Conservation (phyloP, 2,888 invertebrate genomes). For the Kuschelorhynchus macadamiae region DNA sequence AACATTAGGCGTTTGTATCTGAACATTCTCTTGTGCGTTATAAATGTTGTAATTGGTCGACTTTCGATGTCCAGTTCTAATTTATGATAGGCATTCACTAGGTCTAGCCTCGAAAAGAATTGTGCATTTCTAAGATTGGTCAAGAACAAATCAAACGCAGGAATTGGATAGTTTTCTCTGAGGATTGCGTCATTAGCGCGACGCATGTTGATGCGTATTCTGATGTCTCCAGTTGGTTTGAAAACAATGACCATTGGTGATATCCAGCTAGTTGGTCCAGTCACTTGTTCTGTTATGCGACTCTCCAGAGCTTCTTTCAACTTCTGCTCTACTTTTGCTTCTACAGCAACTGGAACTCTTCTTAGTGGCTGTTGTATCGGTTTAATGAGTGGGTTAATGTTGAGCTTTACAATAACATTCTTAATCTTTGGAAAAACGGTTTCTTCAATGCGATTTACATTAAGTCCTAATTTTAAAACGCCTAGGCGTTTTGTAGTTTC, state of each 20-base stretch:
- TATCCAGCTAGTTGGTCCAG: constrained; percentile 58
- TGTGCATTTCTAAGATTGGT: constrained; percentile 52
- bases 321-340: constrained; percentile 48
- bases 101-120: constrained; percentile 48
- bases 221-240: constrained; percentile 52
- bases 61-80: constrained; percentile 48
- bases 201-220: constrained; percentile 63
- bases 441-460: not conserved
- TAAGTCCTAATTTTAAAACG: constrained; percentile 12
- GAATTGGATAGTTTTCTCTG: constrained; percentile 33
- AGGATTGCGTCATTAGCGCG: constrained; percentile 61
- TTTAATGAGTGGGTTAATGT: constrained; percentile 36
- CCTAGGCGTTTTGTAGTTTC: not conserved
- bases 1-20: constrained; percentile 63
- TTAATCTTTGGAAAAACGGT: constrained; percentile 51
- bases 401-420: constrained; percentile 42
- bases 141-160: constrained; percentile 52
- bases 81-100: constrained; percentile 57
- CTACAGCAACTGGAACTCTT: constrained; percentile 46
- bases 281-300: too few relatives aligned
- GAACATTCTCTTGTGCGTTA: constrained; percentile 52
- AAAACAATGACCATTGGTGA: constrained; percentile 59
- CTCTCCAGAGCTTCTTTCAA: constrained; percentile 51
- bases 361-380: constrained; percentile 9
- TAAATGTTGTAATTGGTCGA: constrained; percentile 50